These are phyloP conservation scores for Nycteola revayana DNA, from an alignment of 2,888 invertebrate species.

Conservation along the genomic window DNA sequence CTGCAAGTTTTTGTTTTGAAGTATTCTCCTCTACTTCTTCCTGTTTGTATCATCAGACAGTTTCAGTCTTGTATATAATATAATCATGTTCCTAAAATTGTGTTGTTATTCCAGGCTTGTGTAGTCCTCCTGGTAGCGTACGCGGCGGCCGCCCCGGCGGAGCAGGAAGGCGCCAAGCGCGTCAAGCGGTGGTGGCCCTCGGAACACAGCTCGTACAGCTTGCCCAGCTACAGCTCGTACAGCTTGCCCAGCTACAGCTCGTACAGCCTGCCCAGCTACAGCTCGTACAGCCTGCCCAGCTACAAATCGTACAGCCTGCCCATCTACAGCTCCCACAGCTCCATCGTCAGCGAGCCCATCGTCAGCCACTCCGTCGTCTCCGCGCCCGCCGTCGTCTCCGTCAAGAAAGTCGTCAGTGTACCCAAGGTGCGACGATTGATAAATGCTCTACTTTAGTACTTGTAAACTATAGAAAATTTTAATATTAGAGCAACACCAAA, in stretches of 20 bases:
- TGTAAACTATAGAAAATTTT: too few relatives aligned
- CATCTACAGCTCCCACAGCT: slow-evolving; percentile 19
- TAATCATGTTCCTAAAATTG: too few relatives aligned
- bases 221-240: slow-evolving; percentile 5
- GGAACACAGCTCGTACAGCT: slow-evolving; percentile 9
- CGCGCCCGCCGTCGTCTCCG: slow-evolving; percentile 35
- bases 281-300: slow-evolving; percentile 10
- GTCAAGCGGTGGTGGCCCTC: slow-evolving; percentile 40
- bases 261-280: slow-evolving; percentile 12
- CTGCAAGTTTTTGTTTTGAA: too few relatives aligned
- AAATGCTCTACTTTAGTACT: too few relatives aligned
- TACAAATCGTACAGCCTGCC: slow-evolving; percentile 10
- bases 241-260: too few relatives aligned
- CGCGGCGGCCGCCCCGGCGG: slow-evolving; percentile 34
- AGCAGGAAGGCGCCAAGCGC: slow-evolving; percentile 27
- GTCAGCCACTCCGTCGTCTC: slow-evolving; percentile 21
- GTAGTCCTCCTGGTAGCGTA: slow-evolving; percentile 37
- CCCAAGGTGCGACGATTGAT: slow-evolving; percentile 54
- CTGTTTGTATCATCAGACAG: too few relatives aligned
- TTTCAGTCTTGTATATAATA: too few relatives aligned
- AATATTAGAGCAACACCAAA: too few relatives aligned
- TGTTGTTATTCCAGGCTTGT: slow-evolving; percentile 31
- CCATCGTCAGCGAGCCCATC: slow-evolving; percentile 15
- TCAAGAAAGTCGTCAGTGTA: slow-evolving; percentile 49
- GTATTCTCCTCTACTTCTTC: too few relatives aligned